These are phyloP conservation scores for Campylomormyrus tamandua DNA, from an alignment of 2,113 vertebrate genomes.

Conservation along the genomic window DNA sequence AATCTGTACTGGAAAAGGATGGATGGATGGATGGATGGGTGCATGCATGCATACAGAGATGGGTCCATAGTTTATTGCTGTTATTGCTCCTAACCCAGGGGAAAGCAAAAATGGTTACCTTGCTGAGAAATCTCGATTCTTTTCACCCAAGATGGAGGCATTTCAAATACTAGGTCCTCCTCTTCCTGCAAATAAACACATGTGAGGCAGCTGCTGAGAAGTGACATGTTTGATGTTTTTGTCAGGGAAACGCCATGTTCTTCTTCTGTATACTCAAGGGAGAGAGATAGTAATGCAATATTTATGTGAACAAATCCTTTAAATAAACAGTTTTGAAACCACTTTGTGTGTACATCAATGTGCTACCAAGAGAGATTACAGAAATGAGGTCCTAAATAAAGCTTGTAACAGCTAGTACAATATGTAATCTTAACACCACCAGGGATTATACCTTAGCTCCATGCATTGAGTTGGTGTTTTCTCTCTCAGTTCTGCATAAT, in stretches of 20 bases:
- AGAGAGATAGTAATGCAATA: neutral
- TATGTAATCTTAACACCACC: neutral
- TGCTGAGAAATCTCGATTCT: conserved; percentile 58
- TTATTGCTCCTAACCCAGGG: neutral
- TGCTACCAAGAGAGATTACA: neutral
- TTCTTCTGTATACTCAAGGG: neutral
- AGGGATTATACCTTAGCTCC: neutral
- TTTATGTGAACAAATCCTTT: neutral
- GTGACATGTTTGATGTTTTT: neutral
- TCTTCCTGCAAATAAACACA: conserved; percentile 45
- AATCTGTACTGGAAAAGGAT: neutral
- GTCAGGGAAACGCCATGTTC: neutral
- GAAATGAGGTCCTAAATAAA: neutral
- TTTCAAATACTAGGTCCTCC: conserved; percentile 55
- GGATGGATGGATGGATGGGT: neutral
- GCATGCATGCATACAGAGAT: too few species aligned
- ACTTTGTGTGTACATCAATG: neutral
- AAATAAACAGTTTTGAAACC: neutral
- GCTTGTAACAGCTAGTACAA: neutral
- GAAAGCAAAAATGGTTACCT: conserved; percentile 49
- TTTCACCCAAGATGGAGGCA: conserved; percentile 76
- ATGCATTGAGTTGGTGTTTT: neutral
- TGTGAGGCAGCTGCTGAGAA: neutral
- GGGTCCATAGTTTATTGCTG: too few species aligned
- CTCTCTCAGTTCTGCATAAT: neutral